phyloP scores from a whole-genome alignment of 1,140 invertebrate genomes.

The Matsumurasca onukii region DNA sequence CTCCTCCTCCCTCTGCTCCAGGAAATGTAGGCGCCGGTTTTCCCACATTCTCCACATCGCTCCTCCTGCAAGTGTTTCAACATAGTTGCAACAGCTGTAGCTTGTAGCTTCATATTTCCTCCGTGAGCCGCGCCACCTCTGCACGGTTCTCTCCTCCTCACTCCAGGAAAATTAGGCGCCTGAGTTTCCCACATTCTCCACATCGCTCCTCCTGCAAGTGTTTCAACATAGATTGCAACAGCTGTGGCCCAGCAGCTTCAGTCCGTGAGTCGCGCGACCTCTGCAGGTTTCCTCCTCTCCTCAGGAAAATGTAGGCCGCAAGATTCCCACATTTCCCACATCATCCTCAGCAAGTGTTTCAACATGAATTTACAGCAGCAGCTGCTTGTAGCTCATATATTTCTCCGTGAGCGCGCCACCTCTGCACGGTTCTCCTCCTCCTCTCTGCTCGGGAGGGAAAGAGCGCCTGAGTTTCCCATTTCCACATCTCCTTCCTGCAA shows the following conservation, averaged over 20 bases:
- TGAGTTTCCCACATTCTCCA: too few relatives aligned
- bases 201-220: conserved; percentile 10
- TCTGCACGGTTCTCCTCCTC: conserved; percentile 33
- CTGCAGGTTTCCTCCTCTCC: too few relatives aligned
- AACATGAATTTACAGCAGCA: conserved; percentile 53
- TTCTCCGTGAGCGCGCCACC: conserved; percentile 59
- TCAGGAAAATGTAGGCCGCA: too few relatives aligned
- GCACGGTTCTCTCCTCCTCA: conserved; percentile 22
- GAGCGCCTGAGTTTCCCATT: too few relatives aligned
- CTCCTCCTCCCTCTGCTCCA: conserved; percentile 37
- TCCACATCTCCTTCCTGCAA: conserved; percentile 38
- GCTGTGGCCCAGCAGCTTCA: conserved; percentile 56
- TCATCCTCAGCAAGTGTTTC: conserved; percentile 12
- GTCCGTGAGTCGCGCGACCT: neutral
- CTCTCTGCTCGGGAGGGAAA: conserved; percentile 33
- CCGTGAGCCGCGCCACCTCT: conserved; percentile 36
- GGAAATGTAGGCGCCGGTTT: too few relatives aligned
- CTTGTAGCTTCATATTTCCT: conserved; percentile 59
- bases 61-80: too few relatives aligned
- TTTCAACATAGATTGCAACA: conserved; percentile 51
- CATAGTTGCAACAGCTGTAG: conserved; percentile 58
- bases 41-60: too few relatives aligned
- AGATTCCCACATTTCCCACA: too few relatives aligned
- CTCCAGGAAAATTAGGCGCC: neutral
- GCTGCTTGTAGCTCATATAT: conserved; percentile 57